phyloP scores from a whole-genome alignment of 1,140 invertebrate genomes.

The Sycophila sp. region DNA sequence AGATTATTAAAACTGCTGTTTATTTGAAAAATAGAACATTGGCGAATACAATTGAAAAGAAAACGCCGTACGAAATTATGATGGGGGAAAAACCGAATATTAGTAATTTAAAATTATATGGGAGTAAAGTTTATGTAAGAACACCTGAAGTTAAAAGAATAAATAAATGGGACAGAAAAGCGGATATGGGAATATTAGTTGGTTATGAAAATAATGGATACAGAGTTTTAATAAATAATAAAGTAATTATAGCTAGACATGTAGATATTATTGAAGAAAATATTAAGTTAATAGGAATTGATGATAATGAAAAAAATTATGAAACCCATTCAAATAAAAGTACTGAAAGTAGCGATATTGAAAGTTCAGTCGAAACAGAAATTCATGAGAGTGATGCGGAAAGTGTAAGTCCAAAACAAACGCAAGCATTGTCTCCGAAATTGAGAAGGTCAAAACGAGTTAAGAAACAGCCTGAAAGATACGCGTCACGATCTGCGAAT shows the following conservation, averaged over 20 bases:
- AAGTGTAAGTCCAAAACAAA: neutral
- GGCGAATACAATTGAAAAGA: neutral
- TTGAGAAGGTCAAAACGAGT: constrained; percentile 29
- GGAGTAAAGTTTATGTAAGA: neutral
- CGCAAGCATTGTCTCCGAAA: neutral
- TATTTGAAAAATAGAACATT: constrained; percentile 17
- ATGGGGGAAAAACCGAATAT: constrained; percentile 36
- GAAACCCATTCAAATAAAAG: neutral
- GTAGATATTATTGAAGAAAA: constrained; percentile 43
- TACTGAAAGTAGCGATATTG: neutral
- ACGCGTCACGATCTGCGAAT: neutral
- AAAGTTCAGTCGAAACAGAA: neutral
- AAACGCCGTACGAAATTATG: constrained; percentile 47
- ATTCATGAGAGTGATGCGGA: neutral
- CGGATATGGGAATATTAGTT: constrained; percentile 38
- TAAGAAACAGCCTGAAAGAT: neutral
- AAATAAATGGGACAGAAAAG: constrained; percentile 44
- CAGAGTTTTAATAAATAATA: constrained; percentile 40
- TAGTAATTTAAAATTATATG: constrained; percentile 11
- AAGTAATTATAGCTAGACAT: constrained; percentile 41
- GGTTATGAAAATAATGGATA: neutral
- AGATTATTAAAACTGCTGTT: neutral
- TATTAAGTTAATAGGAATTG: neutral
- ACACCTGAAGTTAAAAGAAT: constrained; percentile 12
- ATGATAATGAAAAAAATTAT: constrained; percentile 36